A percentile compares a stretch with the other conserved stretches of the same genome.
Conservation (phyloP, 2,113 vertebrate genomes). For the Oncorhynchus masou region DNA sequence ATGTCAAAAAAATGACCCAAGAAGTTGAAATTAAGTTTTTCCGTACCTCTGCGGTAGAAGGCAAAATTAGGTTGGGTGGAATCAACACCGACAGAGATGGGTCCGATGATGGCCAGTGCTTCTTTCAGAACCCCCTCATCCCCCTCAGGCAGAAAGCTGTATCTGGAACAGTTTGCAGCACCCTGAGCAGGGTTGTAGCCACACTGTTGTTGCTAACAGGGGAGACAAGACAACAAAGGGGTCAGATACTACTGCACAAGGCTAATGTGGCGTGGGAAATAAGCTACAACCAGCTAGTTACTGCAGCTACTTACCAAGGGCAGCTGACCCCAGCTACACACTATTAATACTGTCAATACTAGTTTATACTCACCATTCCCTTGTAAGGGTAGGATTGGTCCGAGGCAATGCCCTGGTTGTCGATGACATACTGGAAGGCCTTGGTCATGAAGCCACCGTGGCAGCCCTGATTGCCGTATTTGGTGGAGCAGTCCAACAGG, state of each 20-base stretch:
- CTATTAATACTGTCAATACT: no score
- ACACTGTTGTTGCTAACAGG: constrained; percentile 71
- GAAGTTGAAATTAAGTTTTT: not conserved
- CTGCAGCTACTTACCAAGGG: no score
- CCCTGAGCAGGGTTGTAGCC: constrained; percentile 60
- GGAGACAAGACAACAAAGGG: not conserved
- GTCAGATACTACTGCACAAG: not conserved
- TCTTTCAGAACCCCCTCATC: constrained; percentile 70
- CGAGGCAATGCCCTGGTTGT: constrained; percentile 63
- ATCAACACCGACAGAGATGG: constrained; percentile 81
- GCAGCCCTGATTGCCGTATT: constrained; percentile 63
- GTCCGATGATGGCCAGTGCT: constrained; percentile 75
- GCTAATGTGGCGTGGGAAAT: not conserved
- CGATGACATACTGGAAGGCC: constrained; percentile 61
- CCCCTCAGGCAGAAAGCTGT: constrained; percentile 54
- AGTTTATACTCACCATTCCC: constrained; percentile 37
- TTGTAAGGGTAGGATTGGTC: constrained; percentile 62
- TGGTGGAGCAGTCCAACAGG: constrained; percentile 65
- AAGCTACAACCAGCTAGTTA: not conserved
- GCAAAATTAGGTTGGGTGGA: constrained; percentile 73
- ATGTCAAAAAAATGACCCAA: no score
- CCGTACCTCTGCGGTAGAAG: constrained; percentile 79
- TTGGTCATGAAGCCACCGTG: constrained; percentile 57
- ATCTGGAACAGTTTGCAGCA: constrained; percentile 78
- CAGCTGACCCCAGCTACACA: no score